phyloP scores from a whole-genome alignment of 2,797 vertebrate species.

The Dromococcyx pavoninus region DNA sequence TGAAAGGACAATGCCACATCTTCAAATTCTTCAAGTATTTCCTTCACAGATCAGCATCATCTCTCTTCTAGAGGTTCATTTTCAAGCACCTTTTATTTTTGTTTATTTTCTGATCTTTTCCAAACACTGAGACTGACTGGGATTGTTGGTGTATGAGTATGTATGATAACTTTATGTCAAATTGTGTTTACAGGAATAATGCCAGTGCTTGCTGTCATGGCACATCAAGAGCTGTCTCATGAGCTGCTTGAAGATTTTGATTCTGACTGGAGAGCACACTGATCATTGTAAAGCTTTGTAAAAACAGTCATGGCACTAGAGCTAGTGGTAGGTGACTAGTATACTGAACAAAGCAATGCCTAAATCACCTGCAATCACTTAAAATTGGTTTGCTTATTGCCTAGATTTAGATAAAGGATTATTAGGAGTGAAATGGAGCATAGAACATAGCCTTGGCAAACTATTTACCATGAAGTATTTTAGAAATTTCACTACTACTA shows the following conservation, averaged over 20 bases:
- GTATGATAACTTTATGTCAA: background rate
- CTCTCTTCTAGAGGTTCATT: background rate
- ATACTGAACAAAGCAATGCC: background rate
- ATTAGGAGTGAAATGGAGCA: background rate
- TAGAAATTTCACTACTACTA: background rate
- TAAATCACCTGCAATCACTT: background rate
- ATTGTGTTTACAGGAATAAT: background rate
- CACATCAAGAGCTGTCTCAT: background rate
- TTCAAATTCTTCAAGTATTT: background rate
- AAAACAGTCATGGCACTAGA: background rate
- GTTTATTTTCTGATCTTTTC: background rate
- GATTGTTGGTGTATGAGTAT: background rate
- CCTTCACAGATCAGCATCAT: background rate
- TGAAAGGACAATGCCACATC: background rate
- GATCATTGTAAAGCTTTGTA: background rate
- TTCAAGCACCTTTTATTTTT: background rate
- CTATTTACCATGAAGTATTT: background rate
- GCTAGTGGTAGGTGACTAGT: background rate
- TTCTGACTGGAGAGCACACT: background rate
- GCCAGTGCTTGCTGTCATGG: background rate
- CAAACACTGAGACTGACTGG: background rate
- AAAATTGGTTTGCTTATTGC: background rate
- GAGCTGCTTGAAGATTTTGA: background rate
- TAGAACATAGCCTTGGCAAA: background rate
- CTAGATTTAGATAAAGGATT: background rate